phyloP scores from a whole-genome alignment of 53 echinoderm and acorn worm genomes.

The Glandiceps talaboti region DNA sequence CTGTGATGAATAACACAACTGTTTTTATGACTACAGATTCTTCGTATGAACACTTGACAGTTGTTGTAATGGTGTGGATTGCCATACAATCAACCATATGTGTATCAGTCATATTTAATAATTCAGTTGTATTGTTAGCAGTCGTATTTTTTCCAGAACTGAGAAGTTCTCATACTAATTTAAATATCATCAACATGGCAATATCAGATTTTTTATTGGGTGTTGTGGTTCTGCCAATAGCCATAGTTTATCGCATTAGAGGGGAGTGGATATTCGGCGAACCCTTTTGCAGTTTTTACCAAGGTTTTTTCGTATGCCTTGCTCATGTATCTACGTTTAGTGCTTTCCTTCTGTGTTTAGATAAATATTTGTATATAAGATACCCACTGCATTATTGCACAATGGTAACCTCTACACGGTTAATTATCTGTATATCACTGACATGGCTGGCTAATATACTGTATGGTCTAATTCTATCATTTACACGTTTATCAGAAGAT shows the following conservation, averaged over 20 bases:
- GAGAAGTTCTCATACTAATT: not conserved
- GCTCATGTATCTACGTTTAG: not conserved
- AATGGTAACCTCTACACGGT: not conserved
- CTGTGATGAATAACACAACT: too few species aligned
- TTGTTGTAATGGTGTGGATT: too few species aligned
- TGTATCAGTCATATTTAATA: not conserved
- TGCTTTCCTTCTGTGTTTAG: not conserved
- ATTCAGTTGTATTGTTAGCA: not conserved
- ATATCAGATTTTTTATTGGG: not conserved
- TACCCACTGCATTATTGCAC: not conserved
- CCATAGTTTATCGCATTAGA: not conserved
- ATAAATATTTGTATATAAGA: too few species aligned
- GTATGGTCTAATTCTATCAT: not conserved
- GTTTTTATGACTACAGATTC: too few species aligned
- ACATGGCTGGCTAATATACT: not conserved
- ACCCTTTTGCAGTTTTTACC: not conserved
- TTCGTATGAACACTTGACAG: too few species aligned
- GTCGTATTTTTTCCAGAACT: not conserved
- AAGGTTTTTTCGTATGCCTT: not conserved
- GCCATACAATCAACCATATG: not conserved
- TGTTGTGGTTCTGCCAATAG: not conserved
- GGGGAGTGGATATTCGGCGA: not conserved
- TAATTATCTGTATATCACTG: not conserved
- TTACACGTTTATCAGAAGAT: not conserved
- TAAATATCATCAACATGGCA: not conserved